Evolutionary conservation across 2,797 vertebrate genomes (phyloP).

Genomic region (Enteromius viviparus): DNA sequence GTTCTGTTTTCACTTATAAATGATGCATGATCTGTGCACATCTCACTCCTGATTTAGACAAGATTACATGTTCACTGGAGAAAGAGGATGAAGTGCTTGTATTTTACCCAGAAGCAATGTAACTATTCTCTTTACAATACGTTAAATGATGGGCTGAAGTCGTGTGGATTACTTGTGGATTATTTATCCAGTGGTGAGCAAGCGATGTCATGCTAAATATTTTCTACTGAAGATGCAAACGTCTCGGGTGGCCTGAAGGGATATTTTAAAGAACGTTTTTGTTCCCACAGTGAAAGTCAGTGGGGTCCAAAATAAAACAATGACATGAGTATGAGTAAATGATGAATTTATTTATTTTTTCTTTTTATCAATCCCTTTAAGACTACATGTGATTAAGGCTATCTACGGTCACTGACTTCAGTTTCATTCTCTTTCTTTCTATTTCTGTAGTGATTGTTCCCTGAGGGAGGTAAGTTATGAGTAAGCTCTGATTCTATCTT

Average conservation of each 20-base stretch:
- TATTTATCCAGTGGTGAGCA: not conserved
- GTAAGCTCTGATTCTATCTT: constrained; percentile 49
- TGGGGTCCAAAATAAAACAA: not conserved
- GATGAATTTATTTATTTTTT: not conserved
- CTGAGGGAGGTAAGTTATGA: constrained; percentile 51
- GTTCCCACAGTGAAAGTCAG: not conserved
- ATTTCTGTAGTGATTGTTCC: constrained; percentile 29
- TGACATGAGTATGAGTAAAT: not conserved
- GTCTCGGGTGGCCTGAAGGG: not conserved
- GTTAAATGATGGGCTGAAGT: not conserved
- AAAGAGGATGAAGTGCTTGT: not conserved
- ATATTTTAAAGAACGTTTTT: not conserved
- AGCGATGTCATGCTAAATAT: not conserved
- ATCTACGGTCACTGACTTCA: not conserved
- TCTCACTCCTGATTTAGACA: not conserved
- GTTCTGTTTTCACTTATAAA: not conserved
- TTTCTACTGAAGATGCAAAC: not conserved
- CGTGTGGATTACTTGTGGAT: not conserved
- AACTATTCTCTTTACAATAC: not conserved
- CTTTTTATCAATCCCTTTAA: not conserved
- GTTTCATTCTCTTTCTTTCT: constrained; percentile 13
- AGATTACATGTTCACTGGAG: not conserved
- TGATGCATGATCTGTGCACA: not conserved
- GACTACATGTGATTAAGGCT: constrained; percentile 7
- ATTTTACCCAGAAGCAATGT: not conserved